Percentiles rank a stretch among this genome's conserved stretches.
Conservation (phyloP, 2,113 vertebrate genomes). For the Platanista minor region DNA sequence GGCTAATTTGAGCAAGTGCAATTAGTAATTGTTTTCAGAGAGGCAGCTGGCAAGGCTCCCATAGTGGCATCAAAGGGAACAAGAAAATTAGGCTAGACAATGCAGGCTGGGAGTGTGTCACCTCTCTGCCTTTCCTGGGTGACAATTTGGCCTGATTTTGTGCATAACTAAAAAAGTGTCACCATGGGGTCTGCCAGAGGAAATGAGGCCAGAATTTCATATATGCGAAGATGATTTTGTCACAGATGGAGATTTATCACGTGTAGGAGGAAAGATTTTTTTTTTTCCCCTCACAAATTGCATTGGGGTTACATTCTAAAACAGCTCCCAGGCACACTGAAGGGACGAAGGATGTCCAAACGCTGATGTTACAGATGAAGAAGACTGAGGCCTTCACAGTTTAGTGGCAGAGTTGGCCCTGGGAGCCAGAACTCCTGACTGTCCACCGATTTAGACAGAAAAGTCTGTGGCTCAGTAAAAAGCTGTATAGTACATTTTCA, state of each 20-base stretch:
- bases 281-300: background rate
- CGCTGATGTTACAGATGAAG: background rate
- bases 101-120: background rate
- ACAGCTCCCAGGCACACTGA: background rate
- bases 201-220: constrained; percentile 32
- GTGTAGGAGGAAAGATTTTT: background rate
- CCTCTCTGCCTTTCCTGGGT: constrained; percentile 17
- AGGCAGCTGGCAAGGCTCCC: constrained; percentile 40
- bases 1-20: constrained; percentile 52
- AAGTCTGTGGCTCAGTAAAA: background rate
- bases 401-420: background rate
- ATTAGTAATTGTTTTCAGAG: constrained; percentile 60
- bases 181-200: background rate
- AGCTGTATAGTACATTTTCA: background rate
- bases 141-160: constrained; percentile 36
- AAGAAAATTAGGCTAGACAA: constrained; percentile 61
- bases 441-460: background rate
- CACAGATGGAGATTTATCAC: background rate
- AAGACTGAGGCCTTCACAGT: background rate
- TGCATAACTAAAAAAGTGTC: background rate
- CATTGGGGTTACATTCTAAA: background rate
- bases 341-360: background rate
- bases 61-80: constrained; percentile 3
- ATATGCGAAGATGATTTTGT: background rate
- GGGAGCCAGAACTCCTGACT: background rate